Evolutionary conservation across 1,140 invertebrate genomes (phyloP), one percentile per base, ranked within the genome.

Genomic region (Campoletis sonorensis): DNA sequence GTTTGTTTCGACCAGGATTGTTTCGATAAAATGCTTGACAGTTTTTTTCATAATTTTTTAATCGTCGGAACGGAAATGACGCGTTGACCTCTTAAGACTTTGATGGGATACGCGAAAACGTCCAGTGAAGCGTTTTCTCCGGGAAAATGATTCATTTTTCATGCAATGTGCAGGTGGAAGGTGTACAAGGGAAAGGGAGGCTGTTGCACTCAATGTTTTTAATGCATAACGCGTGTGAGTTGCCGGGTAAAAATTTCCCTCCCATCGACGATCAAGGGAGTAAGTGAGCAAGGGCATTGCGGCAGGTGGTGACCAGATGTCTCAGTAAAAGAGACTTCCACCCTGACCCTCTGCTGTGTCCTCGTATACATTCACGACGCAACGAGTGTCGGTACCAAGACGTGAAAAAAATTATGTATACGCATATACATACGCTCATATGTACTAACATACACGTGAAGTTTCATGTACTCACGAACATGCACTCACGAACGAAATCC

Each of bases 251-350:
- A 82, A 81, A 81, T 86, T 61, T 72, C n/a, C 33, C 23, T 45
- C 85, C 80, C 87, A 84, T 87, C 81, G 83, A 78, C 27, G 77
- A 5, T 72, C 45, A 79, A 30, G 71, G 61, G 87, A 85, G 86
- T 58, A 64, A 86, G 86, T 84, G 88, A 86, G 88, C 85, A 84
- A 87, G 85, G 85, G 86, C 86, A 90, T 91, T 85, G 83, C 87
- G 90, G 90, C 91, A 92, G 91, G 91, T 92, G 91, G 90, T 91
- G 88, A 85, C 90, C 91, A 92, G 91, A 92, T 92, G 91, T 91
- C 90, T 89, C 86, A 73, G 79, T 70, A 70, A 81, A 33, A 81
- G 85, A 87, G 87, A 86, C 86, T 88, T 88, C 84, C 84, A 89
- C 88, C 87, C 89, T 85, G 88, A 87, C 87, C 85, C 81, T 64